A percentile compares a stretch with the other conserved stretches of the same genome.
phyloP scores from a whole-genome alignment of 2,888 invertebrate species.

The Acronicta psi region DNA sequence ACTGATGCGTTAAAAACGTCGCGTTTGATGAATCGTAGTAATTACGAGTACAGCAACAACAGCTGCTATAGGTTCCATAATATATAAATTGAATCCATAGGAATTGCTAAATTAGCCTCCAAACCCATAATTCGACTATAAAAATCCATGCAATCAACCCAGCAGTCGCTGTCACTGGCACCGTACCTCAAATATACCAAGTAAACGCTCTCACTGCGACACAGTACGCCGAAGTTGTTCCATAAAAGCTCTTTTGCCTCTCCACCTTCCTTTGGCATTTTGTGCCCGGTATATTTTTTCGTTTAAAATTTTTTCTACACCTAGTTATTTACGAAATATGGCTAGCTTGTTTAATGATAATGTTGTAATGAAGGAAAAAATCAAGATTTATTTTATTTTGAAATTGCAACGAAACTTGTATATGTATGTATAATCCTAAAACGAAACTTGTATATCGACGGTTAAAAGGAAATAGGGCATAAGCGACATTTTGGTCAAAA shows the following conservation, averaged over 20 bases:
- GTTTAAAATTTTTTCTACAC: constrained; percentile 58
- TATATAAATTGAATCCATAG: no score
- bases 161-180: constrained; percentile 57
- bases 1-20: no score
- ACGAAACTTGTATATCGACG: no score
- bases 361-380: constrained; percentile 2
- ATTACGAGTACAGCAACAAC: no score
- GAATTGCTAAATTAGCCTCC: no score
- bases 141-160: constrained; percentile 28
- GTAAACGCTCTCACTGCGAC: constrained; percentile 78
- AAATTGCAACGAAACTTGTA: neutral
- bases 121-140: no score
- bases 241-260: constrained; percentile 85
- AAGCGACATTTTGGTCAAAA: no score
- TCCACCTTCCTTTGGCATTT: constrained; percentile 84
- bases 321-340: constrained; percentile 47
- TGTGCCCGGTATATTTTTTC: constrained; percentile 66
- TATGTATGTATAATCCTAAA: no score
- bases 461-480: no score
- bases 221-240: constrained; percentile 81
- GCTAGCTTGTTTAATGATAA: constrained; percentile 44
- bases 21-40: no score
- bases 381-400: neutral
- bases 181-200: constrained; percentile 67
- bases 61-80: no score